Conservation (phyloP, 2,113 vertebrate species). For the Oryzias curvinotus region DNA sequence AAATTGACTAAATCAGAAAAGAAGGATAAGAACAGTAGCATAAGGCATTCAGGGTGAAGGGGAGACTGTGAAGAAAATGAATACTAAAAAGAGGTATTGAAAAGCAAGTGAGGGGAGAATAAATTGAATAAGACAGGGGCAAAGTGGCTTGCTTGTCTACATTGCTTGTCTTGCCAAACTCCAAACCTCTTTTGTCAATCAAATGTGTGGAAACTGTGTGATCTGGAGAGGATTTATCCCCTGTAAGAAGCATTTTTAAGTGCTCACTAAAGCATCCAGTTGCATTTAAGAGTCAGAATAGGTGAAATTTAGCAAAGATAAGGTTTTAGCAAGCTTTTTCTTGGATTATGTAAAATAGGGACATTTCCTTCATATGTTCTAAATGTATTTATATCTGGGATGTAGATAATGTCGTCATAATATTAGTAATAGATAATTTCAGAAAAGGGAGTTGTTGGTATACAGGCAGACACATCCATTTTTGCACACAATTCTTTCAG, state of each 20-base stretch:
- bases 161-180: slow-evolving; percentile 26
- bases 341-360: slow-evolving; percentile 11
- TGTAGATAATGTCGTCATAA: too few relatives aligned
- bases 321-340: slow-evolving; percentile 42
- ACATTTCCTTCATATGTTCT: too few relatives aligned
- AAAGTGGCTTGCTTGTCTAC: slow-evolving; percentile 18
- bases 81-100: slow-evolving; percentile 13
- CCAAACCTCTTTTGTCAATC: slow-evolving; percentile 44
- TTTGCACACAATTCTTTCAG: too few relatives aligned
- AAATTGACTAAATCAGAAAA: slow-evolving; percentile 44
- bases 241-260: slow-evolving; percentile 25
- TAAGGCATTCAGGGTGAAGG: not conserved
- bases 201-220: slow-evolving; percentile 39
- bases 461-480: too few relatives aligned
- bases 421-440: too few relatives aligned
- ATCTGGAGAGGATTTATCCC: slow-evolving; percentile 54
- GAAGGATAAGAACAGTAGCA: slow-evolving; percentile 5
- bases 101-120: slow-evolving; percentile 18
- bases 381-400: too few relatives aligned
- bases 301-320: slow-evolving; percentile 41
- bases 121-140: slow-evolving; percentile 21
- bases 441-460: too few relatives aligned
- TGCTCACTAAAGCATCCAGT: not conserved
- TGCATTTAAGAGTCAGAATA: slow-evolving; percentile 10
- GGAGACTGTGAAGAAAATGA: slow-evolving; percentile 9